Evolutionary conservation across 1,140 invertebrate genomes (phyloP).

Genomic region (Adoxophyes honmai): DNA sequence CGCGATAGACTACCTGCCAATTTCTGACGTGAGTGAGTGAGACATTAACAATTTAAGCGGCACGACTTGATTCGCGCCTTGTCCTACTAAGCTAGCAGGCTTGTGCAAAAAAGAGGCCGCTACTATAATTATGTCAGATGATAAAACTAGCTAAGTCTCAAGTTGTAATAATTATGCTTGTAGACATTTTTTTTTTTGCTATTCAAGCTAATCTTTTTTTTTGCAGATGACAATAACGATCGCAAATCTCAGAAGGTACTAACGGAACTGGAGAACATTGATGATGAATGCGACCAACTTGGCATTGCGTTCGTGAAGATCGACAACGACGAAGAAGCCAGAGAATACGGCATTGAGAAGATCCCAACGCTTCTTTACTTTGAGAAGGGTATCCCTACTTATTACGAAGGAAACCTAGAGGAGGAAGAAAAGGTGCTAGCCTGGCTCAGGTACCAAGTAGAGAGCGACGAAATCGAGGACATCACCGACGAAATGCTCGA

Average conservation of each 20-base stretch:
- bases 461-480: conserved; percentile 95
- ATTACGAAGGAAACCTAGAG: conserved; percentile 93
- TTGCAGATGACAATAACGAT: conserved; percentile 92
- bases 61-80: no score
- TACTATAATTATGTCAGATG: no score
- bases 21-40: no score
- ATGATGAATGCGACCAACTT: conserved; percentile 93
- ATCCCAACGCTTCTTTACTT: conserved; percentile 92
- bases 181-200: no score
- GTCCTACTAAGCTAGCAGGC: no score
- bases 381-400: conserved; percentile 92
- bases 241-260: conserved; percentile 91
- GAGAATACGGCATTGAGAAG: conserved; percentile 94
- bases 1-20: no score
- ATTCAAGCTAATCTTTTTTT: no score
- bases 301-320: conserved; percentile 95
- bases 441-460: conserved; percentile 91
- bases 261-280: conserved; percentile 95
- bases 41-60: no score
- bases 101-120: no score
- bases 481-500: conserved; percentile 97
- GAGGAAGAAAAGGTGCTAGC: conserved; percentile 93
- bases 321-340: conserved; percentile 92
- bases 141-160: no score
- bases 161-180: no score